These are phyloP conservation scores for Perca flavescens DNA, from an alignment of 2,113 vertebrate species.

Conservation along the genomic window DNA sequence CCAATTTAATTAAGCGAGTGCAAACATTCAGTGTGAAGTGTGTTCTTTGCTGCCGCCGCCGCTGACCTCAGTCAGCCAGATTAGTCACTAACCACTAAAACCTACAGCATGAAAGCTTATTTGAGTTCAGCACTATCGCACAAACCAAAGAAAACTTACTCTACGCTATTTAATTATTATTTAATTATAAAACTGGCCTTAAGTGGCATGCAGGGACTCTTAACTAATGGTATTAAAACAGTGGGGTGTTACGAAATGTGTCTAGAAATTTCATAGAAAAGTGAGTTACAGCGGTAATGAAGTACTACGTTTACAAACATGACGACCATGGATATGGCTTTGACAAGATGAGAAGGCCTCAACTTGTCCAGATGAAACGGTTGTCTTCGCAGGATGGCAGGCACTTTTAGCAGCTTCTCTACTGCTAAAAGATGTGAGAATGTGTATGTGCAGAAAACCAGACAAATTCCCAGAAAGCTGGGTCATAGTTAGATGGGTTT, in stretches of 20 bases:
- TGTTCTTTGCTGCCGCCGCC: neutral
- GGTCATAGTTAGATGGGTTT: conserved; percentile 14
- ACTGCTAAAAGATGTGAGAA: conserved; percentile 36
- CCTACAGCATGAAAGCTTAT: conserved; percentile 16
- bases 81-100: conserved; percentile 15
- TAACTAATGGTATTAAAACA: conserved; percentile 24
- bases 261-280: conserved; percentile 69
- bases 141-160: conserved; percentile 40
- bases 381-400: conserved; percentile 38
- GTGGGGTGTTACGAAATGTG: conserved; percentile 41
- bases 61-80: conserved; percentile 9
- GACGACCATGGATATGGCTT: conserved; percentile 44
- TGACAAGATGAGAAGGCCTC: conserved; percentile 24
- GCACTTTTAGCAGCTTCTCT: conserved; percentile 32
- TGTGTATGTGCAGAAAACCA: conserved; percentile 55
- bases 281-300: conserved; percentile 33
- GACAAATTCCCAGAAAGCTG: conserved; percentile 10
- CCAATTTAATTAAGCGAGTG: conserved; percentile 11
- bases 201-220: conserved; percentile 50
- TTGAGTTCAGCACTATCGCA: conserved; percentile 8
- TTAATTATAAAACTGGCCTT: conserved; percentile 34
- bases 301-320: conserved; percentile 34
- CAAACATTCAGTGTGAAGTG: conserved; percentile 47
- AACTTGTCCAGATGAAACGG: conserved; percentile 4
- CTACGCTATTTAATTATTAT: conserved; percentile 19